phyloP scores from a whole-genome alignment of 2,888 invertebrate species.

The Tenthredo notha region DNA sequence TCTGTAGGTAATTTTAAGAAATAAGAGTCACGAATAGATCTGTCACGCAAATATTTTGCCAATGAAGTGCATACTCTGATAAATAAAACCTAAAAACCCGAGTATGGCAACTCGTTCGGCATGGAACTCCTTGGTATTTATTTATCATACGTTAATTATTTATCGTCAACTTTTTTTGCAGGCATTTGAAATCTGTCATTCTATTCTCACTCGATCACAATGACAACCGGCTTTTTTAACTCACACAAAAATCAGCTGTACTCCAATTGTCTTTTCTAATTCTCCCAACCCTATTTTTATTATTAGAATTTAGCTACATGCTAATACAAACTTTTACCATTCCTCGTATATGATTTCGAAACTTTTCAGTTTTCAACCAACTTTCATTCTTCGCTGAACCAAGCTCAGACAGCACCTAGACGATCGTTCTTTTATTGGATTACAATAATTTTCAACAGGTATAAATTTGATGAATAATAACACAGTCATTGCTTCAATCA shows the following conservation, averaged over 20 bases:
- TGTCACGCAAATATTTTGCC: neutral
- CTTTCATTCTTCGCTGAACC: neutral
- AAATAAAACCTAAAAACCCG: neutral
- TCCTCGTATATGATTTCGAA: neutral
- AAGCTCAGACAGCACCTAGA: conserved; percentile 40
- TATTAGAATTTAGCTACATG: neutral
- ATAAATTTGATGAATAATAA: conserved; percentile 7
- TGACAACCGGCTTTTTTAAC: neutral
- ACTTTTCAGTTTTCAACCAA: neutral
- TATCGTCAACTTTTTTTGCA: neutral
- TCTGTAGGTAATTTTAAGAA: neutral
- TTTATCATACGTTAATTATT: neutral
- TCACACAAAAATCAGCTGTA: neutral
- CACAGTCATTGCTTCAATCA: neutral
- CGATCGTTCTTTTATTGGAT: conserved; percentile 68
- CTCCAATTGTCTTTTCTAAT: neutral
- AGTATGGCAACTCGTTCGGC: conserved; percentile 30
- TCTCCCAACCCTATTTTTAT: neutral
- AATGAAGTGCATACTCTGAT: conserved; percentile 15
- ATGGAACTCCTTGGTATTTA: conserved; percentile 38
- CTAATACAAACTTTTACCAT: neutral
- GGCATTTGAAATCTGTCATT: neutral
- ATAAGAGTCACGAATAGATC: neutral
- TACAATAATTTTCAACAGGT: conserved; percentile 67
- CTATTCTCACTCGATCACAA: neutral